phyloP scores from a whole-genome alignment of 2,113 vertebrate genomes.

The Hippocampus abdominalis region DNA sequence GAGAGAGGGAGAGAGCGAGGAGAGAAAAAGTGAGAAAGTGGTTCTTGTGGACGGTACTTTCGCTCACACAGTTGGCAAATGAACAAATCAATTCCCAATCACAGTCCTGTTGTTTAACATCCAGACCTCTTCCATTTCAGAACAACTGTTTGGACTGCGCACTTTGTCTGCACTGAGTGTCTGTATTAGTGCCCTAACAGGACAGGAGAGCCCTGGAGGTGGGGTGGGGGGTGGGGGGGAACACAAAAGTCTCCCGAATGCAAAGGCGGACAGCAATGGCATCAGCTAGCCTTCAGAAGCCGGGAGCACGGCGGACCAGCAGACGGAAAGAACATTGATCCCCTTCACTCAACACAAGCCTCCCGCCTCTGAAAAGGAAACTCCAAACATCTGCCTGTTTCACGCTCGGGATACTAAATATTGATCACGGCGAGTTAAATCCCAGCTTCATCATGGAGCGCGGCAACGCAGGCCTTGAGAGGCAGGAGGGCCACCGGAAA shows the following conservation, averaged over 20 bases:
- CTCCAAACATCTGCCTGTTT: conserved; percentile 94
- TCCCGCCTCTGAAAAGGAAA: conserved; percentile 81
- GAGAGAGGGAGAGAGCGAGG: conserved; percentile 24
- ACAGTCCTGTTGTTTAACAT: conserved; percentile 74
- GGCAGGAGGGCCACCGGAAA: conserved; percentile 54
- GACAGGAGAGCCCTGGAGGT: conserved; percentile 55
- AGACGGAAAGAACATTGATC: conserved; percentile 81
- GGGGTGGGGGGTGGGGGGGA: conserved; percentile 2
- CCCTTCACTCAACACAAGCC: conserved; percentile 80
- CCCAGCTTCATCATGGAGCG: conserved; percentile 71
- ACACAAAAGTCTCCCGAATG: conserved; percentile 54
- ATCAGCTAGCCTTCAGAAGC: conserved; percentile 64
- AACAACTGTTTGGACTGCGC: conserved; percentile 66
- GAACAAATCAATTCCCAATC: conserved; percentile 78
- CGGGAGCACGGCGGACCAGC: conserved; percentile 41
- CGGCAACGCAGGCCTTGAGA: conserved; percentile 39
- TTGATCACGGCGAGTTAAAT: conserved; percentile 86
- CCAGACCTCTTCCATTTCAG: conserved; percentile 64
- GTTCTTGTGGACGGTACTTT: conserved; percentile 68
- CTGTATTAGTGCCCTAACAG: conserved; percentile 65
- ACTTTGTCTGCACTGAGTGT: conserved; percentile 55
- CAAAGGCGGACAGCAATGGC: conserved; percentile 41
- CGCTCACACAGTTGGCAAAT: conserved; percentile 71
- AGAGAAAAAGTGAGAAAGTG: conserved; percentile 42
- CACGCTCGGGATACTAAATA: conserved; percentile 94